Evolutionary conservation across 2,888 invertebrate genomes (phyloP).

Genomic region (Trachelus iudaicus): DNA sequence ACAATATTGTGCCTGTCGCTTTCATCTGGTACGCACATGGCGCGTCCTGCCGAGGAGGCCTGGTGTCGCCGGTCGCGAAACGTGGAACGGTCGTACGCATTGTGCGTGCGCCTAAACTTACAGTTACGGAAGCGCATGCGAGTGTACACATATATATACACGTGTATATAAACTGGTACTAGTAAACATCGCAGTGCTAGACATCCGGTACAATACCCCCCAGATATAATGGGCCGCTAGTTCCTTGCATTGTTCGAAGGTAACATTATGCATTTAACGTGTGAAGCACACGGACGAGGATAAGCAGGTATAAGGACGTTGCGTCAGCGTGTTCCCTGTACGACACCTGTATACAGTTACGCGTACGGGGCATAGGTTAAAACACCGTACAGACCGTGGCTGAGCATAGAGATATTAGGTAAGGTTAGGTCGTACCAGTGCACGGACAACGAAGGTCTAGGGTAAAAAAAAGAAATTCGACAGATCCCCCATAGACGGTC

Average conservation of each 20-base stretch:
- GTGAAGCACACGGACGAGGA: conserved; percentile 3
- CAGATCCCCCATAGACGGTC: no score
- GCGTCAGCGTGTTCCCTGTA: neutral
- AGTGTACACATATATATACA: neutral
- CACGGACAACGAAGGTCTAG: neutral
- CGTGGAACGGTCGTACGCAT: neutral
- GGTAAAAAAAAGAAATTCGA: neutral
- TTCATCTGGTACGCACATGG: neutral
- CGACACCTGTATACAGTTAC: neutral
- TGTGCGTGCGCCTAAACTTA: neutral
- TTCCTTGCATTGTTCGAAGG: conserved; percentile 60
- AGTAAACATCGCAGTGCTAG: conserved; percentile 47
- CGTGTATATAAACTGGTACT: conserved; percentile 4
- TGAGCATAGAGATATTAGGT: neutral
- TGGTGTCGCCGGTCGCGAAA: neutral
- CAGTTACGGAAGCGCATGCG: neutral
- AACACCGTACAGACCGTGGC: neutral
- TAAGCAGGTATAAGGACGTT: neutral
- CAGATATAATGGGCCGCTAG: conserved; percentile 56
- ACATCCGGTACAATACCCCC: conserved; percentile 64
- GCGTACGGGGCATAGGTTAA: neutral
- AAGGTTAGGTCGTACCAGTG: neutral
- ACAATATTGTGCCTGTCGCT: neutral
- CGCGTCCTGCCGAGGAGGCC: neutral
- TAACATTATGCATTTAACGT: conserved; percentile 44